These are phyloP conservation scores for Lagenorhynchus albirostris DNA, from an alignment of 2,113 vertebrate genomes.

Conservation along the genomic window DNA sequence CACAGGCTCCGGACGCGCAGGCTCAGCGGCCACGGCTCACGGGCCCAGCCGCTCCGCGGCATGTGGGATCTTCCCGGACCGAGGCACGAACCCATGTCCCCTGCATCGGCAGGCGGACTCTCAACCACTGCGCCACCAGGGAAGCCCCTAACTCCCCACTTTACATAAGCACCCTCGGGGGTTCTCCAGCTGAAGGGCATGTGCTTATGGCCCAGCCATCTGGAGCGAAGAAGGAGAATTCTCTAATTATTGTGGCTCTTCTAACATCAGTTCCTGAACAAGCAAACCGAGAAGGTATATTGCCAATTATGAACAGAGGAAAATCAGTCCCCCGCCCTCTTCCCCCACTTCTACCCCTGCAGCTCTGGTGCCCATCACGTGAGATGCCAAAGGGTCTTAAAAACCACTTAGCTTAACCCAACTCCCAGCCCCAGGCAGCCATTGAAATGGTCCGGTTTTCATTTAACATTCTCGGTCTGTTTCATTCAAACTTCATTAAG, in stretches of 20 bases:
- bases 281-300: background rate
- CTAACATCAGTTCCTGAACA: background rate
- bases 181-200: too few relatives aligned
- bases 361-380: background rate
- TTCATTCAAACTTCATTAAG: background rate
- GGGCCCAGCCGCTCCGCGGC: too few relatives aligned
- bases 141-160: background rate
- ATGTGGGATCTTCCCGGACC: too few relatives aligned
- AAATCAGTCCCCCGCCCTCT: too few relatives aligned
- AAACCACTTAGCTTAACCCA: background rate
- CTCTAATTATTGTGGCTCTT: background rate
- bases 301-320: background rate
- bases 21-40: too few relatives aligned
- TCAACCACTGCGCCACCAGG: too few relatives aligned
- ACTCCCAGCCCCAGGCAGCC: background rate
- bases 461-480: background rate
- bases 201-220: too few relatives aligned
- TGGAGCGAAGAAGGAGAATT: background rate
- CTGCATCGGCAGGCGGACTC: too few relatives aligned
- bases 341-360: accelerated
- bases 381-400: background rate
- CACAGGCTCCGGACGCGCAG: too few relatives aligned
- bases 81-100: too few relatives aligned
- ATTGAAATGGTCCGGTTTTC: background rate
- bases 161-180: too few relatives aligned